phyloP scores from a whole-genome alignment of 2,797 vertebrate species.

The Urophycis tenuis region DNA sequence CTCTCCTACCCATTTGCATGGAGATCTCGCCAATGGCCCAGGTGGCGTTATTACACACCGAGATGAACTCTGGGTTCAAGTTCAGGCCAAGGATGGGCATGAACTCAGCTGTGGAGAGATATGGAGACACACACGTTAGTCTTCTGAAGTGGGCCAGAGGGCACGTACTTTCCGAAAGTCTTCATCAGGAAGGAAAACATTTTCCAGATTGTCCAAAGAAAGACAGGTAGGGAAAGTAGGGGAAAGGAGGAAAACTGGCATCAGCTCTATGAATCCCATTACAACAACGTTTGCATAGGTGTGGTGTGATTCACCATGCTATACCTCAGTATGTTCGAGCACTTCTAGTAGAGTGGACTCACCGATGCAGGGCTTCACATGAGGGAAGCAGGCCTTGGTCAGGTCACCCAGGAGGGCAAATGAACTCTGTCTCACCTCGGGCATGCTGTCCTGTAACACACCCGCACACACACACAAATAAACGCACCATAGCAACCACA shows the following conservation, averaged over 20 bases:
- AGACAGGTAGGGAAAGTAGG: not conserved
- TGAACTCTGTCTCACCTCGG: slow-evolving; percentile 92
- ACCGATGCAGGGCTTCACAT: slow-evolving; percentile 94
- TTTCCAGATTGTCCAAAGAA: not conserved
- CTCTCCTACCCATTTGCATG: slow-evolving; percentile 90
- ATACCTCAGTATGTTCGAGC: not conserved
- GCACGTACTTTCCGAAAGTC: not conserved
- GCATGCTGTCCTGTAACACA: slow-evolving; percentile 83
- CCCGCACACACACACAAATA: not conserved
- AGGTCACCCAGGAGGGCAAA: slow-evolving; percentile 90
- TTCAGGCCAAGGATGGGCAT: slow-evolving; percentile 95
- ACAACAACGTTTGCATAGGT: not conserved
- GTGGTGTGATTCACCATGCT: not conserved
- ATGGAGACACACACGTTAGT: not conserved
- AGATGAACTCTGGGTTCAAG: slow-evolving; percentile 94
- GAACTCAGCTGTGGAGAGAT: slow-evolving; percentile 78
- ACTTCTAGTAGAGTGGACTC: slow-evolving; percentile 39
- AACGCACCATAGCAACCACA: not conserved
- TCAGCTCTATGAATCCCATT: not conserved
- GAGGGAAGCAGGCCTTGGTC: slow-evolving; percentile 91
- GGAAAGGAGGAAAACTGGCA: not conserved
- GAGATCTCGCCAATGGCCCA: slow-evolving; percentile 97
- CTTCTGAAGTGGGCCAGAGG: not conserved
- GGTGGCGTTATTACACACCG: slow-evolving; percentile 93
- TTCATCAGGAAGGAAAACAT: not conserved